Evolutionary conservation across 1,140 invertebrate species (phyloP), one percentile per base, ranked within the genome.

Genomic region (Agrilus planipennis): DNA sequence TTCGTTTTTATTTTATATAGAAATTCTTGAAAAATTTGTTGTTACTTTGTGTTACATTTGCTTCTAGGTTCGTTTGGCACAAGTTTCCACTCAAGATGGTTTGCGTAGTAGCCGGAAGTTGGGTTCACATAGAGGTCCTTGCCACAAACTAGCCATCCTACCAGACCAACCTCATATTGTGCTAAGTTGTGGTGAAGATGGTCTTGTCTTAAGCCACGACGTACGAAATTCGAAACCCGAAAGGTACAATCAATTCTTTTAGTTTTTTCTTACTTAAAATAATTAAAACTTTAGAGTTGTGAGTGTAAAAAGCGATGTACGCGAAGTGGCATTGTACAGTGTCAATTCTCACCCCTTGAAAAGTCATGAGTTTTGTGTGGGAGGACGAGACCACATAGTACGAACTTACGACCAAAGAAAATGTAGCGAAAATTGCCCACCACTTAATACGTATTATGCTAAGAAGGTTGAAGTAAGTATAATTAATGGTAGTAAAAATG

Each of bases 171-270:
- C 85, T 7, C 76, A 89, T 56, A 64, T 82, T 12, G 67, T 95
- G 37, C 68, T 93, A 7, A 89, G 82, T 49, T 87, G 78, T 52
- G 90, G 89, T 6, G 89, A 94, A 68, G 91, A 95, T 71, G 84
- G 77, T 1, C 63, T 78, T 28, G 78, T 92, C 2, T 73, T 82
- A 50, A 75, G 77, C 45, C 79, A 87, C 46, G 92, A 95, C 70
- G 69, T 94, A 35, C 71, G 91, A 34, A 65, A 75, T 42, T 71
- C 32, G 7, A 75, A 74, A 63, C 68, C 78, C 22, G 67, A 68
- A 21, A 79, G 70, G 80, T 82, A 65, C 59, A 57, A 38, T 17
- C 14, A 17, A 7, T 18, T 29, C 11, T 29, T 29, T 4, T 12
- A 29, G 12, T 34, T 28, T 30, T 27, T 43, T 46, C 36, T 35